These are phyloP conservation scores for Etia nguti DNA, from an alignment of 2,113 vertebrate genomes.

Conservation along the genomic window DNA sequence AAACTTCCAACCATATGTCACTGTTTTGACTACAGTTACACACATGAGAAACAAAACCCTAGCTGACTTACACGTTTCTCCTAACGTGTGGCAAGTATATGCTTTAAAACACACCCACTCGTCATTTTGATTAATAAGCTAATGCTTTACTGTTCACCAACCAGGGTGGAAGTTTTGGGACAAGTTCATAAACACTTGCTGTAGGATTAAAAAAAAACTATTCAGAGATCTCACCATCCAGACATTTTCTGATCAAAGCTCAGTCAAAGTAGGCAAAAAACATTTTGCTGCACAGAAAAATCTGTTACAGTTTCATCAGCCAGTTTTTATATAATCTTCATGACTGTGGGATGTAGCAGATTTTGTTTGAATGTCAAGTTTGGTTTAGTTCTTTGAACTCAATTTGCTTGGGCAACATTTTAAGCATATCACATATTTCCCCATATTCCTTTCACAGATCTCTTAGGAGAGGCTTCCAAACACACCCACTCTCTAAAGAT, in stretches of 20 bases:
- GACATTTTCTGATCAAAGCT: constrained; percentile 57
- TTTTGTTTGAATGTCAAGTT: constrained; percentile 47
- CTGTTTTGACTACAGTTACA: not conserved
- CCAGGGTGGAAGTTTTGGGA: constrained; percentile 49
- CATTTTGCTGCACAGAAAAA: not conserved
- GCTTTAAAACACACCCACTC: not conserved
- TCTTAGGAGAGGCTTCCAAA: not conserved
- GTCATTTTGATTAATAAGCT: not conserved
- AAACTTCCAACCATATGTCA: not conserved
- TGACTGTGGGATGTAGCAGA: not conserved
- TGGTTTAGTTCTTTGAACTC: constrained; percentile 8
- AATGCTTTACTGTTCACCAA: constrained; percentile 29
- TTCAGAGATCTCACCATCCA: constrained; percentile 34
- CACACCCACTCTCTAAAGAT: not conserved
- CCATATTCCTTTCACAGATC: not conserved
- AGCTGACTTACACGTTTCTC: not conserved
- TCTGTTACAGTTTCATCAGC: constrained; percentile 24
- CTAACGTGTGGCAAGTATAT: not conserved
- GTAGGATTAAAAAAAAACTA: not conserved
- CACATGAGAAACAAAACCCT: not conserved
- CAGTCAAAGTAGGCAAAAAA: not conserved
- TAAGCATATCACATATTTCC: constrained; percentile 6
- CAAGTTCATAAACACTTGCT: constrained; percentile 49
- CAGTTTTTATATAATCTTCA: constrained; percentile 23
- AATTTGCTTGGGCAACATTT: constrained; percentile 18